These are phyloP conservation scores for Heliconius sara DNA, from an alignment of 2,888 invertebrate species.

Conservation along the genomic window DNA sequence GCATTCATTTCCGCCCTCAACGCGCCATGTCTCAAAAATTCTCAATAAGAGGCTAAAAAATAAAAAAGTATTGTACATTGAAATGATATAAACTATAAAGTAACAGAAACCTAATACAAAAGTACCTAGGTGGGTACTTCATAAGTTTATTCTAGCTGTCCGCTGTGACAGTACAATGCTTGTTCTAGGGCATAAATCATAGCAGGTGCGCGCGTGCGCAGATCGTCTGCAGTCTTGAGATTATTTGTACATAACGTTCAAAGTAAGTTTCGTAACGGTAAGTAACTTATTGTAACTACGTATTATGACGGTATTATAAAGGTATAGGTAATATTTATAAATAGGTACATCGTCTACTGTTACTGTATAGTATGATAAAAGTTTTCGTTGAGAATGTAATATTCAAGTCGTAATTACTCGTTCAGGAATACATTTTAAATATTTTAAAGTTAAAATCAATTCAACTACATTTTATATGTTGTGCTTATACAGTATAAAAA, in stretches of 20 bases:
- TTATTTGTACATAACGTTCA: slow-evolving; percentile 53
- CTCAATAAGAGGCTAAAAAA: too few species aligned
- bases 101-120: not conserved
- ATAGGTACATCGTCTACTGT: not conserved
- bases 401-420: too few species aligned
- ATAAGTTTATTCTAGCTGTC: slow-evolving; percentile 66
- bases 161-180: slow-evolving; percentile 75
- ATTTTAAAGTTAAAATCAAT: too few species aligned
- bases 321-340: not conserved
- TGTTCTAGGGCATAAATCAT: slow-evolving; percentile 71
- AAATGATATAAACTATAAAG: not conserved
- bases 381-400: not conserved
- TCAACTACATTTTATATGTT: too few species aligned
- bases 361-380: not conserved
- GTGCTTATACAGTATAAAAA: too few species aligned
- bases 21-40: too few species aligned
- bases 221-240: slow-evolving; percentile 57
- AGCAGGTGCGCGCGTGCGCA: slow-evolving; percentile 71
- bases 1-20: too few species aligned
- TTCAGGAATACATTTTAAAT: too few species aligned
- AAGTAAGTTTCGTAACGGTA: slow-evolving; percentile 45
- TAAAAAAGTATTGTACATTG: not conserved
- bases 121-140: slow-evolving; percentile 59
- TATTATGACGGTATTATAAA: not conserved
- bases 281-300: slow-evolving; percentile 20